Conservation (phyloP, 2,888 invertebrate genomes). For the Brachyopa scutellaris region DNA sequence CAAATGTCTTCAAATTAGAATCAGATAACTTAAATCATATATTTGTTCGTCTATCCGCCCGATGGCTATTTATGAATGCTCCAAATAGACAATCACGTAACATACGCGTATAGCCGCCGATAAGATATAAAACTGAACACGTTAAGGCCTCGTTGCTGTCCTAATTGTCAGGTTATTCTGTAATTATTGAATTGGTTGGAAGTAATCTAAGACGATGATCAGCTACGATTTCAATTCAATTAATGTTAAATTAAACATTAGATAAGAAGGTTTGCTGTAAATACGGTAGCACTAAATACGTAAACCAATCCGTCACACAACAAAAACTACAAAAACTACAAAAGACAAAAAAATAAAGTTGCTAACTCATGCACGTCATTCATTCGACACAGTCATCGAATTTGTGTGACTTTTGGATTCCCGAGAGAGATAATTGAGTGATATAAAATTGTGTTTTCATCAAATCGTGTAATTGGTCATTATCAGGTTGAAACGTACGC, state of each 20-base stretch:
- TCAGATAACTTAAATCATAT: too few relatives aligned
- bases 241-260: constrained; percentile 43
- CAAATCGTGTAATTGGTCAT: too few relatives aligned
- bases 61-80: not conserved
- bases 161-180: constrained; percentile 57
- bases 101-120: not conserved
- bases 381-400: too few relatives aligned
- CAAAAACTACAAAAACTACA: too few relatives aligned
- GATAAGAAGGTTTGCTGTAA: not conserved
- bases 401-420: not conserved
- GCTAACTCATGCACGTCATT: not conserved
- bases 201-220: constrained; percentile 30
- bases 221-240: constrained; percentile 42
- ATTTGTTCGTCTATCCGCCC: too few relatives aligned
- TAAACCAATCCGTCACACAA: constrained; percentile 4
- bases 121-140: not conserved
- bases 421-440: too few relatives aligned
- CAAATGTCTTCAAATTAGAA: too few relatives aligned
- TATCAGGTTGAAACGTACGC: too few relatives aligned
- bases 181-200: constrained; percentile 49
- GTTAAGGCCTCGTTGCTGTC: constrained; percentile 9
- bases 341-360: constrained; percentile 3
- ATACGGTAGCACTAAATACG: constrained; percentile 7
- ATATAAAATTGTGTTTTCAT: too few relatives aligned
- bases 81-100: not conserved